Evolutionary conservation across 2,113 vertebrate species (phyloP), one percentile per base, ranked within the genome.

Genomic region (Amblyopsis rosae): DNA sequence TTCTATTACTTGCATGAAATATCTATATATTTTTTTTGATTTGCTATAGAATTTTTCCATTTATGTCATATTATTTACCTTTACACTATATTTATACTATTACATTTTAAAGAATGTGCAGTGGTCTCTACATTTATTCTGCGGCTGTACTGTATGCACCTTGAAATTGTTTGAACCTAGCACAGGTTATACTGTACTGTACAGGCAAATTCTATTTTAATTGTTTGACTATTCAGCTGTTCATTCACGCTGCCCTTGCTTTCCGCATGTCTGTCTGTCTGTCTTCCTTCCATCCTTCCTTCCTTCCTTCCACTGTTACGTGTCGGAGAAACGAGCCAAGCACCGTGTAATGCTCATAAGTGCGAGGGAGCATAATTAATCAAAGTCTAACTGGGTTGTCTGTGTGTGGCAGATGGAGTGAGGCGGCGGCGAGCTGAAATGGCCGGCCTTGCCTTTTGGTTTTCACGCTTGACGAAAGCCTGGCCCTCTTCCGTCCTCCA

Each of bases 341-440:
- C 33, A 9, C 54, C 59, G 59, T 32, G 61, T 75, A 75, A 63
- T 72, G 59, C 74, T 75, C 62, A 68, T 73, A 72, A 74, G 79
- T 77, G 70, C 67, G 72, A 69, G 75, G 70, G 76, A 73, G 58
- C 67, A 82, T 89, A 82, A 90, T 89, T 86, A 89, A 88, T 87
- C 77, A 85, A 59, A 81, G 72, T 67, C 75, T 48, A 79, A 75
- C 61, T 33, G 65, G 68, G 67, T 10, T 77, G 72, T 84, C 70
- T 74, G 70, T 77, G 76, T 59, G 63, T 72, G 73, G 76, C 79
- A 87, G 84, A 89, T 80, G 86, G 76, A 89, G 49, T 69, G 69
- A 86, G 71, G 75, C 71, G 41, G 71, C 48, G 19, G 70, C 26
- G 26, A 26, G 77, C 73, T 73, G 77, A 81, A 87, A 86, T 69